phyloP scores from a whole-genome alignment of 2,888 invertebrate genomes.

The Pseudeuparius sepicola region DNA sequence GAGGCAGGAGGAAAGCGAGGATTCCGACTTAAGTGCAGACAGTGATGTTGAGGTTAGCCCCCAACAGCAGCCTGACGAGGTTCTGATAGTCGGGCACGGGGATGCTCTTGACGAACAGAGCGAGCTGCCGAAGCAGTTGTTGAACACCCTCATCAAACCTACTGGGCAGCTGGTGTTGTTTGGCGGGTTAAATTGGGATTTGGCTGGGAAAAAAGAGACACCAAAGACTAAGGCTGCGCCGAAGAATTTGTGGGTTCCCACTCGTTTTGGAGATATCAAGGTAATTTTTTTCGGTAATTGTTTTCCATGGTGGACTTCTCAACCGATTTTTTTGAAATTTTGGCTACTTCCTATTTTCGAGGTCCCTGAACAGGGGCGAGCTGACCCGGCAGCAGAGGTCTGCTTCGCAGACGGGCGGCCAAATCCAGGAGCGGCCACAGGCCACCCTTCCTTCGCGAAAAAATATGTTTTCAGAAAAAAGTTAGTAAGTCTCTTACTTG shows the following conservation, averaged over 20 bases:
- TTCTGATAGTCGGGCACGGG: conserved; percentile 43
- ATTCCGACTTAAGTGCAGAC: conserved; percentile 38
- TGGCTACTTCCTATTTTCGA: too few relatives aligned
- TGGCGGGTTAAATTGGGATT: conserved; percentile 86
- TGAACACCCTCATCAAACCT: conserved; percentile 54
- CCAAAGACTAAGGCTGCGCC: conserved; percentile 57
- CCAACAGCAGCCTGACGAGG: conserved; percentile 41
- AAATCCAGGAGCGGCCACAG: too few relatives aligned
- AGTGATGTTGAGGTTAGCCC: conserved; percentile 36
- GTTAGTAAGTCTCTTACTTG: too few relatives aligned
- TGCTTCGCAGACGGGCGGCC: too few relatives aligned
- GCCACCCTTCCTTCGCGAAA: too few relatives aligned
- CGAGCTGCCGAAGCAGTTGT: conserved; percentile 57
- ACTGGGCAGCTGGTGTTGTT: conserved; percentile 70
- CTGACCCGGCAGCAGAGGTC: too few relatives aligned
- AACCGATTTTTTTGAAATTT: too few relatives aligned
- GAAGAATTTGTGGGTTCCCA: conserved; percentile 73
- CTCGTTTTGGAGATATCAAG: conserved; percentile 61
- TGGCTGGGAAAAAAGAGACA: conserved; percentile 69
- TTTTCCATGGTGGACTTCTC: too few relatives aligned
- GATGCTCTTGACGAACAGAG: conserved; percentile 48
- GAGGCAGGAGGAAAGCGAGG: conserved; percentile 38
- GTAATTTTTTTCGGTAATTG: conserved; percentile 48
- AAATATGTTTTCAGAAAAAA: too few relatives aligned
- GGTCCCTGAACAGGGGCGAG: too few relatives aligned